Percentiles rank a stretch among this genome's conserved stretches.
Evolutionary conservation across 1,140 invertebrate genomes (phyloP).

Genomic region (Hestina assimilis): DNA sequence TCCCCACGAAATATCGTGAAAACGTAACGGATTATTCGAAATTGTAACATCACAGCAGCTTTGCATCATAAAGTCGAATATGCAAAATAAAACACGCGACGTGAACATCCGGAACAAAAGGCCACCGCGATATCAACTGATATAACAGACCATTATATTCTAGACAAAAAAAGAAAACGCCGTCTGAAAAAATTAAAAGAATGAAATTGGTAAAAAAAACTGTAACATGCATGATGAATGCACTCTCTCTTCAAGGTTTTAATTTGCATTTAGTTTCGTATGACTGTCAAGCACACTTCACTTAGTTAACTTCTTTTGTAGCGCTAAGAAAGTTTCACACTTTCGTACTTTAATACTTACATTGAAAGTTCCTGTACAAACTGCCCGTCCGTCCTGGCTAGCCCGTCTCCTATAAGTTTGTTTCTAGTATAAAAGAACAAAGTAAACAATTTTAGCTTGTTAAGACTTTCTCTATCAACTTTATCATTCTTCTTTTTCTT

Average conservation of each 20-base stretch:
- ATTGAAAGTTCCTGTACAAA: no score
- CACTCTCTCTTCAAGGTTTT: background rate
- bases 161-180: background rate
- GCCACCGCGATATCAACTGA: slow-evolving; percentile 5
- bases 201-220: background rate
- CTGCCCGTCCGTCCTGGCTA: no score
- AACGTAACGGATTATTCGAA: background rate
- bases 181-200: slow-evolving; percentile 2
- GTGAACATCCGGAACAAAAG: slow-evolving; percentile 10
- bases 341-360: no score
- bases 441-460: no score
- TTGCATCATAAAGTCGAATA: slow-evolving; percentile 10
- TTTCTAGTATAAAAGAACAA: no score
- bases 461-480: no score
- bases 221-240: background rate
- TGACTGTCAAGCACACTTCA: no score
- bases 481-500: no score
- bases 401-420: background rate
- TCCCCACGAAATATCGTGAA: background rate
- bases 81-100: slow-evolving; percentile 11
- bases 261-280: background rate
- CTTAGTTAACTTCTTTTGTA: no score
- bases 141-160: slow-evolving; percentile 6
- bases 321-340: no score
- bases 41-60: background rate